A percentile compares a stretch with the other conserved stretches of the same genome.
Conservation (phyloP, 2,888 invertebrate genomes). For the Lepetodrilus schrolli region DNA sequence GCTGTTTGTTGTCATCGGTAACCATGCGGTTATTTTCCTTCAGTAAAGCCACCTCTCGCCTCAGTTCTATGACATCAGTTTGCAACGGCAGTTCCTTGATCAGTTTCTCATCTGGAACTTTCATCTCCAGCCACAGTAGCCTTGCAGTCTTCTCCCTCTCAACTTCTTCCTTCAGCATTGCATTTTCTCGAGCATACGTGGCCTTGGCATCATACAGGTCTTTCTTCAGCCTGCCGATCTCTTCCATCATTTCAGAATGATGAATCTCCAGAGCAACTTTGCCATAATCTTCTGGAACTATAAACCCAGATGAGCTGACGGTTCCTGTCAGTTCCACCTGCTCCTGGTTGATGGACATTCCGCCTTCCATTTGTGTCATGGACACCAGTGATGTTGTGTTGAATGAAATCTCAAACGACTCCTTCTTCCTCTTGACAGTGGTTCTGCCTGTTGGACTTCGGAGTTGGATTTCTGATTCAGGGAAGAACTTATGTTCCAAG, state of each 20-base stretch:
- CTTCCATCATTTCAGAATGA: conserved; percentile 63
- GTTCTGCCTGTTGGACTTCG: neutral
- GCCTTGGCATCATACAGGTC: conserved; percentile 63
- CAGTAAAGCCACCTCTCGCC: conserved; percentile 55
- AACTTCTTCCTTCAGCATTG: conserved; percentile 60
- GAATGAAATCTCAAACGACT: neutral
- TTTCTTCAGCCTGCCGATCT: conserved; percentile 55
- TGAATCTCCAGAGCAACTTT: conserved; percentile 50
- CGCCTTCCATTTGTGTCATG: neutral
- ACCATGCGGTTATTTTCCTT: conserved; percentile 59
- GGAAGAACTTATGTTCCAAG: conserved; percentile 1
- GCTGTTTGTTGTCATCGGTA: conserved; percentile 58
- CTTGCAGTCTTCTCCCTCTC: conserved; percentile 50
- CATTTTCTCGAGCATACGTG: conserved; percentile 62
- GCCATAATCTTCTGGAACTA: conserved; percentile 28
- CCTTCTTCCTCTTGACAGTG: neutral
- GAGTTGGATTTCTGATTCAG: neutral
- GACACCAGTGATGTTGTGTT: neutral
- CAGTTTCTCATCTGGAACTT: neutral
- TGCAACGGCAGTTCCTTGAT: conserved; percentile 1
- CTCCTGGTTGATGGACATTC: neutral
- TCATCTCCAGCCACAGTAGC: conserved; percentile 27
- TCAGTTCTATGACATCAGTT: conserved; percentile 42
- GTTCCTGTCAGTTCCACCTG: conserved; percentile 2
- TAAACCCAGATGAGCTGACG: neutral